Evolutionary conservation across 1,140 invertebrate species (phyloP), one percentile per base, ranked within the genome.

Genomic region (Pemphigus obesinymphae): DNA sequence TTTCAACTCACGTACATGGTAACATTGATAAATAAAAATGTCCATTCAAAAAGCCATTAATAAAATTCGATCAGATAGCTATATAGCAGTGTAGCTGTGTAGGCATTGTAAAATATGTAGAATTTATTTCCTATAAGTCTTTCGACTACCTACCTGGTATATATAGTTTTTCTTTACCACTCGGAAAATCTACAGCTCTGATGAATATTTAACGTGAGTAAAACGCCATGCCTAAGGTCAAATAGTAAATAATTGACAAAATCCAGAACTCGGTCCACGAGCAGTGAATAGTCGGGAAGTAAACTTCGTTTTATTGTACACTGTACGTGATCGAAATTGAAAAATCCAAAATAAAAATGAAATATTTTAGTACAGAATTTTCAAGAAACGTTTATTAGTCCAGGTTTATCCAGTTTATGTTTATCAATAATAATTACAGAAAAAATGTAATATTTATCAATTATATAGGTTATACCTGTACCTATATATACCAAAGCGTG

Each of bases 191-290:
- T n/a, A n/a, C n/a, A 17, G n/a, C 66, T 68, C 34, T 40, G 15
- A 11, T 70, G 23, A 70, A 70, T 70, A 70, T 70, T 70, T 70
- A 70, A 70, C 37, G 3, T n/a, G n/a, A 70, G 43, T 17, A 26
- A 70, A 70, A 70, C 37, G n/a, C 15, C 10, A 68, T n/a, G 8
- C 29, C 3, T 34, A 37, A 76, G 31, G 50, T 58, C 73, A 58
- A 55, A 76, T 53, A 26, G 45, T 76, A 76, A 76, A 76, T 76
- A 76, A 76, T 58, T 55, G 73, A 76, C 45, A 31, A 58, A 76
- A 76, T 76, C 50, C 48, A 23, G 15, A n/a, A 31, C 29, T 23
- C 40, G 31, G 45, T 7, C 26, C 45, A 5, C 23, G 34, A 20
- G 0, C n/a, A 0, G 4, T 11, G 29, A 68, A n/a, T n/a, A 68